A percentile compares a stretch with the other conserved stretches of the same genome.
These are phyloP conservation scores for Acrobasis suavella DNA, from an alignment of 2,888 invertebrate genomes.

Conservation along the genomic window DNA sequence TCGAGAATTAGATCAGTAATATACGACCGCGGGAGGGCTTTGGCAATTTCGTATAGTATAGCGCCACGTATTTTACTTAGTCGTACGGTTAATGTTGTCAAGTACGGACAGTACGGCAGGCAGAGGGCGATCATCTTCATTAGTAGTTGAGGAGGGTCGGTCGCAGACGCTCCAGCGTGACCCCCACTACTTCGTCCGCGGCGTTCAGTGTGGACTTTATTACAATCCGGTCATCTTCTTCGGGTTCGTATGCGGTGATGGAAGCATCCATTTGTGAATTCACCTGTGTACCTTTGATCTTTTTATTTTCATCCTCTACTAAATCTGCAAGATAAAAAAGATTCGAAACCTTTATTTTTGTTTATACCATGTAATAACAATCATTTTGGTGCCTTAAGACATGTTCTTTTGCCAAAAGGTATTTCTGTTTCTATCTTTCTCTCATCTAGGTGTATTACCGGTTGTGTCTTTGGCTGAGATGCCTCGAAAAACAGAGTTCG, in stretches of 20 bases:
- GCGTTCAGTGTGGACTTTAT: neutral
- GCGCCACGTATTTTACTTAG: neutral
- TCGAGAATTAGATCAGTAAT: neutral
- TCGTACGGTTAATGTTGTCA: neutral
- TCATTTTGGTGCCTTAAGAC: too few species aligned
- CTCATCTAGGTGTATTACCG: too few species aligned
- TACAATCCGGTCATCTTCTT: neutral
- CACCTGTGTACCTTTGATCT: neutral
- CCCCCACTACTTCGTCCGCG: neutral
- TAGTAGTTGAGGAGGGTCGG: neutral
- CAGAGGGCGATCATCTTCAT: neutral
- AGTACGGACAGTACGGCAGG: neutral
- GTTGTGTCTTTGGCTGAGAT: too few species aligned
- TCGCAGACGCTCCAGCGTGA: neutral
- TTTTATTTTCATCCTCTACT: neutral
- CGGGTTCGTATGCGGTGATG: neutral
- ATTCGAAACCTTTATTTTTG: too few species aligned
- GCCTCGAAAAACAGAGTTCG: too few species aligned
- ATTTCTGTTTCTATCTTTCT: too few species aligned
- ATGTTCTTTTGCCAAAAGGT: too few species aligned
- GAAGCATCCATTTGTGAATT: neutral
- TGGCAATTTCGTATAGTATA: constrained; percentile 6
- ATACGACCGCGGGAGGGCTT: constrained; percentile 13
- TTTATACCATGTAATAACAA: too few species aligned
- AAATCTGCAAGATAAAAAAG: too few species aligned